These are phyloP conservation scores for Montipora capricornis DNA, from an alignment of 64 coral and sea anemone genomes.

Conservation along the genomic window DNA sequence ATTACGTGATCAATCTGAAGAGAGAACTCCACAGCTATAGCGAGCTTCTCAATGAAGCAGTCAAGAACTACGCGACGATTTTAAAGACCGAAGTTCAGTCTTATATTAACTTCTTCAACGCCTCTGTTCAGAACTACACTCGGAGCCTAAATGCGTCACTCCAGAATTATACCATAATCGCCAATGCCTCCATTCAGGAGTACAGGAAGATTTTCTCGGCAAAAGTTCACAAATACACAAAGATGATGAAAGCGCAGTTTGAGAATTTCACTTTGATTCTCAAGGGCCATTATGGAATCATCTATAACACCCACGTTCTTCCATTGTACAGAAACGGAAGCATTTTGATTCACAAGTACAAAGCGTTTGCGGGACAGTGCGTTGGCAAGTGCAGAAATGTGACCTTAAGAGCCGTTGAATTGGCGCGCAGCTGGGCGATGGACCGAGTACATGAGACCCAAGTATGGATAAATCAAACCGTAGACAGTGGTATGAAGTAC, in stretches of 20 bases:
- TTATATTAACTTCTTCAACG: conserved; percentile 3
- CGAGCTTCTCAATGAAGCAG: conserved; percentile 1
- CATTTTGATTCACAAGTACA: conserved; percentile 55
- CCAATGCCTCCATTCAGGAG: not conserved
- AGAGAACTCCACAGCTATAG: conserved; percentile 15
- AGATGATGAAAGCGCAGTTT: conserved; percentile 23
- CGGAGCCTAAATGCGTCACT: not conserved
- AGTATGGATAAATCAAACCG: conserved; percentile 75
- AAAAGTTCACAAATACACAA: conserved; percentile 33
- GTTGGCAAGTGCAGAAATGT: conserved; percentile 64
- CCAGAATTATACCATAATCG: conserved; percentile 1
- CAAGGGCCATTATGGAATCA: conserved; percentile 19
- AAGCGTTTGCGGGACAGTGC: conserved; percentile 61
- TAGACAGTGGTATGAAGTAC: conserved; percentile 54
- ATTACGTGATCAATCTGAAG: not conserved
- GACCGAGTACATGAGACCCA: conserved; percentile 52
- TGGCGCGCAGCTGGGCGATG: conserved; percentile 43
- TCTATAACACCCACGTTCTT: conserved; percentile 16
- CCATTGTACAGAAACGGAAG: conserved; percentile 14
- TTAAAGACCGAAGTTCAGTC: conserved; percentile 10
- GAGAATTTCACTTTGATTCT: conserved; percentile 57
- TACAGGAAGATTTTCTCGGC: conserved; percentile 27
- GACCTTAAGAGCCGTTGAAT: conserved; percentile 60
- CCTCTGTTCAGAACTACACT: conserved; percentile 11
- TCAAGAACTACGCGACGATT: conserved; percentile 43